Conservation (phyloP, 30 jellyfish, hydroid and myxozoan species). For the Hydractinia symbiolongicarpus region DNA sequence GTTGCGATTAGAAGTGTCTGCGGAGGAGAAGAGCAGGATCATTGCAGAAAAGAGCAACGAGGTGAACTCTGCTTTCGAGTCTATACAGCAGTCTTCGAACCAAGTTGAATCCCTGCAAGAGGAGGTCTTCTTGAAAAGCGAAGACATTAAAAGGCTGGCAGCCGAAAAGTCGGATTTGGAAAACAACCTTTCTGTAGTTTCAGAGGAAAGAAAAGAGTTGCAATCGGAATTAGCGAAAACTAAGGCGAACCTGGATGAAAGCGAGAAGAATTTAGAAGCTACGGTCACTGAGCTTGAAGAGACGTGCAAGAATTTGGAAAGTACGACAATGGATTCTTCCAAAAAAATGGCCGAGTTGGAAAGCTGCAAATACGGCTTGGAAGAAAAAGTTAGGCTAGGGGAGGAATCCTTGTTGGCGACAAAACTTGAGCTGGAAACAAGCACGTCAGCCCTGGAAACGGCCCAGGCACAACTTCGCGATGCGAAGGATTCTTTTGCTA, state of each 20-base stretch:
- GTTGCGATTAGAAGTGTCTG: background rate
- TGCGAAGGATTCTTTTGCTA: background rate
- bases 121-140: background rate
- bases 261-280: background rate
- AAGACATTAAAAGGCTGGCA: background rate
- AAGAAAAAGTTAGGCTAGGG: background rate
- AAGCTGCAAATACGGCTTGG: background rate
- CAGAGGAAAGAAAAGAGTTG: background rate
- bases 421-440: background rate
- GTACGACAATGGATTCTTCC: too few relatives aligned
- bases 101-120: background rate
- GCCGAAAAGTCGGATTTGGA: background rate
- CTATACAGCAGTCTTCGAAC: background rate
- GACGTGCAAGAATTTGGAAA: background rate
- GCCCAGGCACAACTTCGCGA: background rate
- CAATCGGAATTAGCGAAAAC: background rate
- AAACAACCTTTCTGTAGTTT: background rate
- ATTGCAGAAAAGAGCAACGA: slow-evolving; percentile 6
- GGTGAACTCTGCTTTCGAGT: background rate
- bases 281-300: background rate
- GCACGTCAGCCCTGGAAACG: background rate
- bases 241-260: background rate
- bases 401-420: background rate
- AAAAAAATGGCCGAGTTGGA: too few relatives aligned
- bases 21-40: slow-evolving; percentile 1